These are phyloP conservation scores for Melanostigma gelatinosum DNA, from an alignment of 2,113 vertebrate species.

Conservation along the genomic window DNA sequence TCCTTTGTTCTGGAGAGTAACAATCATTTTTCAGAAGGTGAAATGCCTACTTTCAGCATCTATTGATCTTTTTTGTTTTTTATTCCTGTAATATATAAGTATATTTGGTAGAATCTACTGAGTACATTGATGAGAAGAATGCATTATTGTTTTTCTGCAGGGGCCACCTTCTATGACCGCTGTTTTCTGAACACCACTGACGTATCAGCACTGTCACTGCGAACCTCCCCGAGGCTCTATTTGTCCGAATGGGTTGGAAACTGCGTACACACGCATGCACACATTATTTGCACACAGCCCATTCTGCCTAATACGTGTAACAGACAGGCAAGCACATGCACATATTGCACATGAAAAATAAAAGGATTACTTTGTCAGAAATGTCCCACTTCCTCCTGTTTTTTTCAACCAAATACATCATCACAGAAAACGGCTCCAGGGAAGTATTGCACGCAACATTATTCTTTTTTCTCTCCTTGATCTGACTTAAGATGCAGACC, in stretches of 20 bases:
- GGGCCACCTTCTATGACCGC: background rate
- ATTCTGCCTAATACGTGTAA: background rate
- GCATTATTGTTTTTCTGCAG: constrained; percentile 9
- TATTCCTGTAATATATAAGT: background rate
- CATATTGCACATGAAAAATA: constrained; percentile 22
- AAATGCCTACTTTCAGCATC: background rate
- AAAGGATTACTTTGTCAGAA: constrained; percentile 27
- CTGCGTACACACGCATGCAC: background rate
- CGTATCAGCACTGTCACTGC: constrained; percentile 15
- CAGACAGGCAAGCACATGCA: constrained; percentile 13
- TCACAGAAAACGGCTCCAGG: constrained; percentile 50
- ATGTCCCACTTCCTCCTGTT: constrained; percentile 23
- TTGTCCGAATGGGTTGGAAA: constrained; percentile 29
- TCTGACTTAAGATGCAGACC: constrained; percentile 49
- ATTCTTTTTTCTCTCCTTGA: background rate
- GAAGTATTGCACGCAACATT: constrained; percentile 26
- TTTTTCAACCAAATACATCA: constrained; percentile 46
- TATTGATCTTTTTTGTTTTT: background rate
- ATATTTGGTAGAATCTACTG: background rate
- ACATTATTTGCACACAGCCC: background rate
- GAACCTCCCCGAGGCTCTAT: constrained; percentile 22
- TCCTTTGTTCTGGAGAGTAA: background rate
- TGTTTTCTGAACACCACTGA: constrained; percentile 14
- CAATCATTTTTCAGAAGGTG: background rate
- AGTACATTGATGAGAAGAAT: constrained; percentile 17